A percentile compares a stretch with the other conserved stretches of the same genome.
Evolutionary conservation across 2,797 vertebrate genomes (phyloP).

Genomic region (Salarias fasciatus): DNA sequence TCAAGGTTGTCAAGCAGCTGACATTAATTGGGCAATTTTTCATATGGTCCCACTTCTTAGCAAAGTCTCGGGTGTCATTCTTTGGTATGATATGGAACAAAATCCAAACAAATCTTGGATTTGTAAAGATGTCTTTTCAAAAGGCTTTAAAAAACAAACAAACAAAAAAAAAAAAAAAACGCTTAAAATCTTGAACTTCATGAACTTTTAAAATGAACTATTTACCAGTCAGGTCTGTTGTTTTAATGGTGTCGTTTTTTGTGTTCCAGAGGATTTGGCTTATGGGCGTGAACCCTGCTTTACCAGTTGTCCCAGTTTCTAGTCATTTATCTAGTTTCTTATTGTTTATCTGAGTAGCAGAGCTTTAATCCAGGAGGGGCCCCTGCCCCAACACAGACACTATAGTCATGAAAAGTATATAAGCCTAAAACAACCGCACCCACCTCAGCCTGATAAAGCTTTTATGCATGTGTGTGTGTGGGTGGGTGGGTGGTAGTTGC

Average conservation of each 20-base stretch:
- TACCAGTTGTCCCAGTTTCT: constrained; percentile 69
- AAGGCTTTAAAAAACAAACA: too few relatives aligned
- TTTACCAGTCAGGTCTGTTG: not conserved
- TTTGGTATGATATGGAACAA: too few relatives aligned
- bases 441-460: constrained; percentile 68
- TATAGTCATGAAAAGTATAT: constrained; percentile 61
- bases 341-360: constrained; percentile 61
- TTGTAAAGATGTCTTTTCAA: too few relatives aligned
- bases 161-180: too few relatives aligned
- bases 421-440: constrained; percentile 63
- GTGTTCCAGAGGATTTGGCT: constrained; percentile 20
- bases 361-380: constrained; percentile 64
- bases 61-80: too few relatives aligned
- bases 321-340: constrained; percentile 68
- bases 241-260: constrained; percentile 17
- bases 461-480: constrained; percentile 49
- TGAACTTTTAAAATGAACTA: too few relatives aligned
- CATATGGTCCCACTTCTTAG: too few relatives aligned
- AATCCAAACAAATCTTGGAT: too few relatives aligned
- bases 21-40: too few relatives aligned
- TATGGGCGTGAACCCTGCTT: constrained; percentile 39
- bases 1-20: too few relatives aligned
- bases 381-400: constrained; percentile 43
- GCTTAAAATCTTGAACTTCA: too few relatives aligned
- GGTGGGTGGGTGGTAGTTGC: constrained; percentile 13